A percentile compares a stretch with the other conserved stretches of the same genome.
These are phyloP conservation scores for Entomobrya proxima DNA, from an alignment of 2,888 invertebrate species.

Conservation along the genomic window DNA sequence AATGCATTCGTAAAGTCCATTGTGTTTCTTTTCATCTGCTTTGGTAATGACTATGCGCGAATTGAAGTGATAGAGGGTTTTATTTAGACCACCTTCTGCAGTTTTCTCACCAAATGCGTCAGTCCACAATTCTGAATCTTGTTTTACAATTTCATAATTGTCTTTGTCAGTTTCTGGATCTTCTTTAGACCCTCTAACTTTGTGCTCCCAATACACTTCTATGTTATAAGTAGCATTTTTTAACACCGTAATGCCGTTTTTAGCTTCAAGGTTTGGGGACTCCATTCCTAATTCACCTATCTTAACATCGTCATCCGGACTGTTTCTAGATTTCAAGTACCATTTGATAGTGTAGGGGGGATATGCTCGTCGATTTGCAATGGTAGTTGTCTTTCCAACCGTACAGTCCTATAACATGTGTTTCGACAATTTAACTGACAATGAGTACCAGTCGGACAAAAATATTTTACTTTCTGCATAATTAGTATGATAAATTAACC, in stretches of 20 bases:
- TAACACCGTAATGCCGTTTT: background rate
- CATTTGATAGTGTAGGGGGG: conserved; percentile 43
- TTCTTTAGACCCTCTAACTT: background rate
- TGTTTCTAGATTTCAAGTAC: background rate
- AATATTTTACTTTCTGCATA: no score
- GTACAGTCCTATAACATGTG: background rate
- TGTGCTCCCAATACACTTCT: background rate
- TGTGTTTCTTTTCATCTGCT: background rate
- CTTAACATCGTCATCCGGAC: background rate
- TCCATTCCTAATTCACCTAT: background rate
- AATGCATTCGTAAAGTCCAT: conserved; percentile 53
- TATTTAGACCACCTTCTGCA: background rate
- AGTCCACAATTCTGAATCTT: background rate
- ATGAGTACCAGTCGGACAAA: no score
- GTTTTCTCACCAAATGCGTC: conserved; percentile 13
- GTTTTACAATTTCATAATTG: background rate
- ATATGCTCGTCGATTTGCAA: background rate
- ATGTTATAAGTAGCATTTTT: background rate
- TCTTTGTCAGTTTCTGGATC: background rate
- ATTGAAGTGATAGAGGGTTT: background rate
- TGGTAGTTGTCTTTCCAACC: background rate
- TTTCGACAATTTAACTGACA: background rate
- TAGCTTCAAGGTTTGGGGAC: background rate
- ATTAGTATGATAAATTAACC: no score
- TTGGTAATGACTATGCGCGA: conserved; percentile 10